These are phyloP conservation scores for Pollenia amentaria DNA, from an alignment of 2,888 invertebrate genomes.

Conservation along the genomic window DNA sequence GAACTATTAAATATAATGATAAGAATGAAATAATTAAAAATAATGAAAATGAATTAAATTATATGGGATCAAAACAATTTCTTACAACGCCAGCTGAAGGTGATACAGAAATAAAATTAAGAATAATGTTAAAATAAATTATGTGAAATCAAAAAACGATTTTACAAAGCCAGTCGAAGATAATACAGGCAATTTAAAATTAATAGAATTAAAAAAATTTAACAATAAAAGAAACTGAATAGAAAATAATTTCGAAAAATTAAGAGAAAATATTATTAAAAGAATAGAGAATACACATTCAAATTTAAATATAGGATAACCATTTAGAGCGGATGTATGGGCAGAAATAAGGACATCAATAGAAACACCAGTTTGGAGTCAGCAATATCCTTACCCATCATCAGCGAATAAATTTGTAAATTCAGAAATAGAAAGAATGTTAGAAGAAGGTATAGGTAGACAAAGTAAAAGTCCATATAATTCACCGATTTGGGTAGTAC, in stretches of 20 bases:
- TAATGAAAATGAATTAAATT: too few relatives aligned
- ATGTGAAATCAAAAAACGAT: too few relatives aligned
- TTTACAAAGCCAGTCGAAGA: too few relatives aligned
- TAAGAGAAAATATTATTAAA: neutral
- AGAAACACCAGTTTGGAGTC: too few relatives aligned
- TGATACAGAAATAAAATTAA: too few relatives aligned
- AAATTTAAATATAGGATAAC: conserved; percentile 1
- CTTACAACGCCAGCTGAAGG: too few relatives aligned
- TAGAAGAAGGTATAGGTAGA: neutral
- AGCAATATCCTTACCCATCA: too few relatives aligned
- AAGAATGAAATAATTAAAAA: neutral
- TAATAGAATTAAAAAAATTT: neutral
- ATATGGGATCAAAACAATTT: too few relatives aligned
- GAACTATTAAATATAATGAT: neutral
- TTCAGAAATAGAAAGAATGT: conserved; percentile 3
- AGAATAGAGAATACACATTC: conserved; percentile 9
- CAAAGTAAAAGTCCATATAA: conserved; percentile 21
- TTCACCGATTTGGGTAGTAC: conserved; percentile 11
- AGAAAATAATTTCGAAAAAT: neutral
- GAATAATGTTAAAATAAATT: too few relatives aligned
- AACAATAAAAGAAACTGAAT: neutral
- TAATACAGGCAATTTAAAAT: too few relatives aligned
- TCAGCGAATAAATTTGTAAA: too few relatives aligned
- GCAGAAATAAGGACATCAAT: too few relatives aligned
- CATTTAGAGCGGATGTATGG: neutral